These are phyloP conservation scores for Orthosia gracilis DNA, from an alignment of 2,888 invertebrate species.

Conservation along the genomic window DNA sequence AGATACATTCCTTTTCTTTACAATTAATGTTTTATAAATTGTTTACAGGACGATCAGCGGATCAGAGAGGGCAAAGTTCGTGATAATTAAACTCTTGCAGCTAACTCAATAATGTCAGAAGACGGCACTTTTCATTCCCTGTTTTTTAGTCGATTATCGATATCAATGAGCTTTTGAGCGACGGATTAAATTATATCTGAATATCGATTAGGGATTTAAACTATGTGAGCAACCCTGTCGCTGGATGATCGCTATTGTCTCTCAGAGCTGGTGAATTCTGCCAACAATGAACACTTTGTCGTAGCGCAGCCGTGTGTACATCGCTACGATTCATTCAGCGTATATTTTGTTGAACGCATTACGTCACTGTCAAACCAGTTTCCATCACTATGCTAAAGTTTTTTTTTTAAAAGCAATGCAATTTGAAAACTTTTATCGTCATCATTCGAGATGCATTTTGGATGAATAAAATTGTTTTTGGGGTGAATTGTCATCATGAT, in stretches of 20 bases:
- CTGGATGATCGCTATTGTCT: slow-evolving; percentile 78
- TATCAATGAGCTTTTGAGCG: slow-evolving; percentile 64
- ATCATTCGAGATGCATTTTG: neutral
- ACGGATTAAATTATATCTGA: slow-evolving; percentile 74
- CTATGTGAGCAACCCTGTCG: slow-evolving; percentile 71
- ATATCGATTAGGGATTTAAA: slow-evolving; percentile 77
- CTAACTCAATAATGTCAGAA: slow-evolving; percentile 24
- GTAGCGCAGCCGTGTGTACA: slow-evolving; percentile 73
- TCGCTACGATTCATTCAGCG: slow-evolving; percentile 62
- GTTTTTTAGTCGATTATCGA: slow-evolving; percentile 58
- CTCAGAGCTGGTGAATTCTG: slow-evolving; percentile 76
- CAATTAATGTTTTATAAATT: slow-evolving; percentile 23
- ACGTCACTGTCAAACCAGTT: slow-evolving; percentile 49
- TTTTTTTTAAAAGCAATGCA: slow-evolving; percentile 31
- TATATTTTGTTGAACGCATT: slow-evolving; percentile 57
- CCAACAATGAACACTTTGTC: slow-evolving; percentile 80
- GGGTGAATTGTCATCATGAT: neutral
- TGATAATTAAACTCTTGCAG: slow-evolving; percentile 15
- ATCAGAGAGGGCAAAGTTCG: neutral
- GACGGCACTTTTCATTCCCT: slow-evolving; percentile 29
- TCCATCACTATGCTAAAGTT: slow-evolving; percentile 36
- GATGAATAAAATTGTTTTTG: neutral
- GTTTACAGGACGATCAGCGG: neutral
- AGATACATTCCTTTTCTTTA: slow-evolving; percentile 41
- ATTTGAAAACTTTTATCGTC: neutral